Conservation (phyloP, 2,113 vertebrate species). For the Zosterops pallidus region DNA sequence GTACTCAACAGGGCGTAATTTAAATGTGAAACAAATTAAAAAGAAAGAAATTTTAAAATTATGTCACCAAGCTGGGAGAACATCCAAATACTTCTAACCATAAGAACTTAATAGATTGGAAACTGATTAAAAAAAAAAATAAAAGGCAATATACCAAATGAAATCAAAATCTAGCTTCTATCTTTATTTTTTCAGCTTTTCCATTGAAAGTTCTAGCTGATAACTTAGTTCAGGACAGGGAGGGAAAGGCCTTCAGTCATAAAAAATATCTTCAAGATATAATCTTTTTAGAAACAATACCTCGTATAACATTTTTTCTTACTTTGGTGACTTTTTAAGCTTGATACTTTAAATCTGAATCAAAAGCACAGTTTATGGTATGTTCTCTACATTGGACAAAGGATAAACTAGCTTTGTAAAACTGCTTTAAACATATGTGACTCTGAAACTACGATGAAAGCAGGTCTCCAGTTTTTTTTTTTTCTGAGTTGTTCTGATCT, state of each 20-base stretch:
- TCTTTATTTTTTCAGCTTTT: not conserved
- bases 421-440: not conserved
- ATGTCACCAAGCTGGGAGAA: not conserved
- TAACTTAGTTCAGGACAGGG: not conserved
- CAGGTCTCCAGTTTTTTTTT: not conserved
- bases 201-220: not conserved
- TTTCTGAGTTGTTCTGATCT: not conserved
- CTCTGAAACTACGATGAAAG: not conserved
- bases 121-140: not conserved
- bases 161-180: not conserved
- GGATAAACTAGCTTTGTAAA: not conserved
- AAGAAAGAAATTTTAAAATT: not conserved
- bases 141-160: not conserved
- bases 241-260: not conserved
- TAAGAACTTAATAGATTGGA: not conserved
- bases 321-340: not conserved
- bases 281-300: not conserved
- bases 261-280: not conserved
- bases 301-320: not conserved
- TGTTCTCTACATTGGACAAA: not conserved
- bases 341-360: not conserved
- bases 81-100: not conserved
- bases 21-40: conserved; percentile 13
- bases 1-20: not conserved
- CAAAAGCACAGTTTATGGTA: not conserved